Conservation (phyloP, 1,140 invertebrate species). For the Musca vetustissima region DNA sequence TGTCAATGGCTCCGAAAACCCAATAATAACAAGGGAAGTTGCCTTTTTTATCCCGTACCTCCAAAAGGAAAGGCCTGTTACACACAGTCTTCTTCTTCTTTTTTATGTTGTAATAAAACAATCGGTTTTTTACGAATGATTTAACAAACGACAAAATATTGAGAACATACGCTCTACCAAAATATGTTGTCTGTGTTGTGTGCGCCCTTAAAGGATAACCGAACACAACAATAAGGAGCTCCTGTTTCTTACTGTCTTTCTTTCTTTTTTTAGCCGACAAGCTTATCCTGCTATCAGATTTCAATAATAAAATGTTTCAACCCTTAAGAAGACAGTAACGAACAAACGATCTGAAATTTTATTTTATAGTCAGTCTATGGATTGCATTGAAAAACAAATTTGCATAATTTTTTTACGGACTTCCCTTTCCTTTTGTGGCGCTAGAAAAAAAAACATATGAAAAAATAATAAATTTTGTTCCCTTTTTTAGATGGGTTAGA, state of each 20-base stretch:
- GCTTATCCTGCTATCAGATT: conserved; percentile 28
- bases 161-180: background rate
- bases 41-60: background rate
- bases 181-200: background rate
- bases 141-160: conserved; percentile 33
- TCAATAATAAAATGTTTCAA: conserved; percentile 6
- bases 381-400: conserved; percentile 16
- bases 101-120: conserved; percentile 20
- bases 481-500: background rate
- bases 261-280: background rate
- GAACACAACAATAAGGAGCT: conserved; percentile 1
- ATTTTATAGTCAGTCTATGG: no score
- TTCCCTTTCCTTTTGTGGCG: background rate
- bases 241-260: no score
- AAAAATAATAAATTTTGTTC: background rate
- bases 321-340: background rate
- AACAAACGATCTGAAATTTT: background rate
- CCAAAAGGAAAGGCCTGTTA: no score
- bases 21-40: background rate
- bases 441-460: background rate
- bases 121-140: conserved; percentile 31
- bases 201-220: background rate
- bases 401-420: conserved; percentile 25
- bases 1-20: background rate
- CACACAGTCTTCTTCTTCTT: background rate